Evolutionary conservation across 2,113 vertebrate genomes (phyloP), one percentile per base, ranked within the genome.

Genomic region (Calidris pygmaea): DNA sequence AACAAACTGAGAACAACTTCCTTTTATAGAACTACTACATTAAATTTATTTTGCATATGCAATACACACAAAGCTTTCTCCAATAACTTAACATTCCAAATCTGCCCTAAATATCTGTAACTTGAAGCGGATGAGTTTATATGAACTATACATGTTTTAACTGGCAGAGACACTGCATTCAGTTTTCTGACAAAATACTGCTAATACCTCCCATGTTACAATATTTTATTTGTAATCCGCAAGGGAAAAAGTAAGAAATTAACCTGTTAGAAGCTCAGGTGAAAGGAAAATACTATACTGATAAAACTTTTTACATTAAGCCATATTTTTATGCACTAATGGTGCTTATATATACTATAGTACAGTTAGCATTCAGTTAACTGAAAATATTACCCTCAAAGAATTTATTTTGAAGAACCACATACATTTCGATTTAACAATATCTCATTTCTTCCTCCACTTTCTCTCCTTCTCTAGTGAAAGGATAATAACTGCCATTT

Each of bases 391-490:
- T 43, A 43, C 41, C 41, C 14, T 43, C 41, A 43, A 43, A 43
- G 41, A 43, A 43, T 43, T 43, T 87, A 71, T 68, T 95, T 87
- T 68, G 43, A 90, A 79, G 39, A 76, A 78, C 6, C 26, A 62
- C 32, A 77, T 19, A 58, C 4, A 67, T 85, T 91, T 77, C 22
- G 41, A 63, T 50, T 81, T 62, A 75, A 85, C 29, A 68, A 20
- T 35, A 81, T 14, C 22, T 41, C 34, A 91, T 71, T 53, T 87
- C 29, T 20, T 71, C 50, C 37, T 63, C 45, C 39, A 29, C 17
- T 75, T 5, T 45, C 53, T 85, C 3, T 0, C 13, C 29, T 86
- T 83, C 58, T 62, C 14, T 62, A 76, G 23, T 0, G 0, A 67
- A 75, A 79, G 32, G 14, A 22, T 9, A 92, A 52, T 6, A 72